A percentile compares a stretch with the other conserved stretches of the same genome.
These are phyloP conservation scores for Diadumene lineata DNA, from an alignment of 92 coral and sea anemone genomes.

Conservation along the genomic window DNA sequence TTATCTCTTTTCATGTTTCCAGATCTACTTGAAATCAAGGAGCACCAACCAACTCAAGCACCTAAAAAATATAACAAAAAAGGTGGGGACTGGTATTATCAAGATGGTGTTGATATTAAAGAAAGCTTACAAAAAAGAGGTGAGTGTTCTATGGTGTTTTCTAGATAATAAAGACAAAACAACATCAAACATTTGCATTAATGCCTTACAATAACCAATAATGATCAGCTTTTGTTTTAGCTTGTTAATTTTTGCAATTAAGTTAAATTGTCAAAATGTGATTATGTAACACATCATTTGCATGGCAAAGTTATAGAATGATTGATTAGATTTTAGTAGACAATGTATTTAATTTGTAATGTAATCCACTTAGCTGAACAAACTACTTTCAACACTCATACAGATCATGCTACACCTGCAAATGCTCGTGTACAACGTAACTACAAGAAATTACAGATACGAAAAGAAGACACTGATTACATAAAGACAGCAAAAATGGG, in stretches of 20 bases:
- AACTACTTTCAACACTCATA: constrained; percentile 18
- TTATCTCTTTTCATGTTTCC: not conserved
- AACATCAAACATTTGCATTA: no score
- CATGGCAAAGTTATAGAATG: no score
- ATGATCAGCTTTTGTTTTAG: no score
- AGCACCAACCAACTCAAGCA: constrained; percentile 21
- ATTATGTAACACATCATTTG: no score
- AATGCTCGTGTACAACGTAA: constrained; percentile 46
- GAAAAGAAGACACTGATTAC: constrained; percentile 23
- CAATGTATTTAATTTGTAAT: no score
- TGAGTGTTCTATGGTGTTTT: not conserved
- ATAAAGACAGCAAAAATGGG: constrained; percentile 37
- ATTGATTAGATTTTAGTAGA: no score
- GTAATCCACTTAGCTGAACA: not conserved
- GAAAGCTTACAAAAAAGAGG: constrained; percentile 45
- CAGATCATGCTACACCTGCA: constrained; percentile 38
- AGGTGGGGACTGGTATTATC: constrained; percentile 40
- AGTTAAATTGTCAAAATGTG: no score
- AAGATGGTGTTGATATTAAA: constrained; percentile 33
- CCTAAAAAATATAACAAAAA: constrained; percentile 21
- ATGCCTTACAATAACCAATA: no score
- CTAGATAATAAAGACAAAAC: not conserved
- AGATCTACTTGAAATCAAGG: constrained; percentile 30
- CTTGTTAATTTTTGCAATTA: no score
- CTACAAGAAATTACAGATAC: constrained; percentile 18